phyloP scores from a whole-genome alignment of 2,797 vertebrate species.

The Hozukius guyotensis region DNA sequence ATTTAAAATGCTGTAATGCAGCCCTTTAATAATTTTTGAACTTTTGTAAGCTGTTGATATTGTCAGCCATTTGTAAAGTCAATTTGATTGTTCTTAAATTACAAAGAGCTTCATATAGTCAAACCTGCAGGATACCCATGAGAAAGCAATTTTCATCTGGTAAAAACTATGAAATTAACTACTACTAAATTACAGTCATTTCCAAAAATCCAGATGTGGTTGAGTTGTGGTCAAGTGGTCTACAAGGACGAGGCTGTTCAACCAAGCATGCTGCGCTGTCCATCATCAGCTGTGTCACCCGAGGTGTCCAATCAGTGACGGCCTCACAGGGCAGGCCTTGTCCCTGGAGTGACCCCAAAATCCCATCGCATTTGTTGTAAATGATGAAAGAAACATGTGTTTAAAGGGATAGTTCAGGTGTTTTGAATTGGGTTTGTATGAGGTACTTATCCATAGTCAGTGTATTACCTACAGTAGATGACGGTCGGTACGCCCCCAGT shows the following conservation, averaged over 20 bases:
- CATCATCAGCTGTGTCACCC: constrained; percentile 70
- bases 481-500: rapidly evolving
- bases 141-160: not conserved
- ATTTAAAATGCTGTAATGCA: not conserved
- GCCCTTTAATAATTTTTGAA: no score
- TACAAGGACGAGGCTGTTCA: constrained; percentile 52
- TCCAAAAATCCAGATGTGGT: not conserved
- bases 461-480: no score
- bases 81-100: not conserved
- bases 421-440: rapidly evolving
- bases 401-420: not conserved
- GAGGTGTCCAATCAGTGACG: constrained; percentile 76
- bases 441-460: no score
- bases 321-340: constrained; percentile 53
- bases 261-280: constrained; percentile 66
- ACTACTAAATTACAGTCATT: not conserved
- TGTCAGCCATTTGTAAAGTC: not conserved
- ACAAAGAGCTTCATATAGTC: not conserved
- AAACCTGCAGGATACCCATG: not conserved
- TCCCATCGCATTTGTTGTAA: constrained; percentile 12
- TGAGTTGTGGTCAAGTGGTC: constrained; percentile 44
- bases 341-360: constrained; percentile 53
- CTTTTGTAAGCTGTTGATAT: not conserved
- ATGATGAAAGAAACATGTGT: not conserved
- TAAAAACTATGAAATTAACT: not conserved